Percentiles rank a stretch among this genome's conserved stretches.
Evolutionary conservation across 2,888 invertebrate species (phyloP).

Genomic region (Neria commutata): DNA sequence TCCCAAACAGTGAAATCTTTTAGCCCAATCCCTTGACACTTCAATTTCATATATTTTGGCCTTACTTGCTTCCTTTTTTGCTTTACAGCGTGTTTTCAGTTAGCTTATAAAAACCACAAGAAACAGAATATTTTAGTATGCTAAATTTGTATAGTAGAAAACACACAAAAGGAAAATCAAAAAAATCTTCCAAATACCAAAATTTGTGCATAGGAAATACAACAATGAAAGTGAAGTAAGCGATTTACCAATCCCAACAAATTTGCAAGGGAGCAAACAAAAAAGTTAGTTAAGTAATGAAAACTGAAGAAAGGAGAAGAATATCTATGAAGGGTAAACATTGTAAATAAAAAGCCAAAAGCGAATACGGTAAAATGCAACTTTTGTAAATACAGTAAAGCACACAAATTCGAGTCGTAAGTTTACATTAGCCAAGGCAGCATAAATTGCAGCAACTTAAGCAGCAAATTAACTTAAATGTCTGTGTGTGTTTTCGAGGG

Average conservation of each 20-base stretch:
- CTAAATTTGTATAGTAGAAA: constrained; percentile 24
- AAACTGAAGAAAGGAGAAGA: constrained; percentile 3
- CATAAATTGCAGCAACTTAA: constrained; percentile 11
- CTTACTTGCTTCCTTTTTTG: no score
- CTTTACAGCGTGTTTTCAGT: no score
- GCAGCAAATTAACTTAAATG: constrained; percentile 25
- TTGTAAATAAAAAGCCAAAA: constrained; percentile 33
- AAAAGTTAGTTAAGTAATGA: constrained; percentile 23
- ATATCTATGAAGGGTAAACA: constrained; percentile 5
- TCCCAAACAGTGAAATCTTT: no score
- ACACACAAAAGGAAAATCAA: constrained; percentile 39
- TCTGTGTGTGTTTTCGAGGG: constrained; percentile 45
- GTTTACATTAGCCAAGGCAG: constrained; percentile 14
- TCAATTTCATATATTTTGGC: no score
- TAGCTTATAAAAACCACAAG: no score
- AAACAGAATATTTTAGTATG: no score
- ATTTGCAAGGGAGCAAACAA: constrained; percentile 26
- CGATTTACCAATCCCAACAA: no score
- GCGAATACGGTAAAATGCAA: constrained; percentile 36
- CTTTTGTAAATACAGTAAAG: constrained; percentile 33
- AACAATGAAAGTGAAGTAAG: constrained; percentile 17
- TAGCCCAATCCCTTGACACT: no score
- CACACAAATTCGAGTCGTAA: constrained; percentile 18
- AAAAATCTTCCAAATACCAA: constrained; percentile 43
- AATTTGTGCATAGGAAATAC: constrained; percentile 10